These are phyloP conservation scores for Rhagonycha fulva DNA, from an alignment of 2,888 invertebrate species.

Conservation along the genomic window DNA sequence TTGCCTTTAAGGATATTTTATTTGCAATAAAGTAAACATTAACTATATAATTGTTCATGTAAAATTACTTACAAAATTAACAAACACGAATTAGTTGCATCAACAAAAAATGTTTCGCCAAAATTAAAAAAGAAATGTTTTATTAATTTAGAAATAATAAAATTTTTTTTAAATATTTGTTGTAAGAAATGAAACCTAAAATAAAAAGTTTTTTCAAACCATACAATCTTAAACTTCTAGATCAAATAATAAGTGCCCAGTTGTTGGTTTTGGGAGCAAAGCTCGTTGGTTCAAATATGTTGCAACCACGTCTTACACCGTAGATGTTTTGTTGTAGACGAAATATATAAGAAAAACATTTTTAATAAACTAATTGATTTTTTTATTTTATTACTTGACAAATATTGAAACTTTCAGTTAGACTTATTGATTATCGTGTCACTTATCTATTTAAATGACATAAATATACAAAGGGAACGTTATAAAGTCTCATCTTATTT, in stretches of 20 bases:
- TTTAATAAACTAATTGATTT: background rate
- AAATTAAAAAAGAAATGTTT: background rate
- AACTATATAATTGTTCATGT: background rate
- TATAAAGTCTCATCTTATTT: background rate
- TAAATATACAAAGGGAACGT: background rate
- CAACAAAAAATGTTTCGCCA: background rate
- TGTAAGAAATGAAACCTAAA: background rate
- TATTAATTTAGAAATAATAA: background rate
- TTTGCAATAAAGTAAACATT: slow-evolving; percentile 2
- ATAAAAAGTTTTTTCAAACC: background rate
- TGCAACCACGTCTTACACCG: background rate
- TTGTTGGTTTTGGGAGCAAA: background rate
- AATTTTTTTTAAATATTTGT: background rate
- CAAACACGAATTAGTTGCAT: background rate
- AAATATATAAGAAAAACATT: background rate
- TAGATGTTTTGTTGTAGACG: background rate
- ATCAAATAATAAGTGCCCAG: background rate
- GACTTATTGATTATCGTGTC: background rate
- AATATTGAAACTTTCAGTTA: background rate
- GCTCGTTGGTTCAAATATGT: background rate
- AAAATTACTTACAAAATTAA: background rate
- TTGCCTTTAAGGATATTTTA: slow-evolving; percentile 9
- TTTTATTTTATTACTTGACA: background rate
- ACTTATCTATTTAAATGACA: background rate
- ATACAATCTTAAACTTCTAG: background rate